Base-by-base conservation (phyloP, 1,140 invertebrate species). In the Apis dorsata region DNA sequence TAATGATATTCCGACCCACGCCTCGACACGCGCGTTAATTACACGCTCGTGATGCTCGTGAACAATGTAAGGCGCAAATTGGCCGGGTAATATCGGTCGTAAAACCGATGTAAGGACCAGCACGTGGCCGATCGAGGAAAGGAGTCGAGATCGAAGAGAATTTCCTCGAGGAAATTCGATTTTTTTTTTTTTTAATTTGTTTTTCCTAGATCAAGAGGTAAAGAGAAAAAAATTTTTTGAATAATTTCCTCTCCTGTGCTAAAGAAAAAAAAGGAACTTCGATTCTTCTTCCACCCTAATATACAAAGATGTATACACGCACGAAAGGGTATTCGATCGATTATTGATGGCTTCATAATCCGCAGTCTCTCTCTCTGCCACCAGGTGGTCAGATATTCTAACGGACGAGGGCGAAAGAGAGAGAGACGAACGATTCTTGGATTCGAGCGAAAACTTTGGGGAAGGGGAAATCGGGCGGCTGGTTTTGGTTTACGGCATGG, bases 341-440 rank as follows among this genome's bases (percentile, higher is more conserved):
- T 92, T 91, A 92, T 91, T 90, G 90, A 91, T 92, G 89, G 82
- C 90, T 92, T 90, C 80, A 92, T 34, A 34, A 34, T 91, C 88
- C 88, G 80, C 84, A 71, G 74, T 79, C 89, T 83, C 88, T 81
- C 88, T 81, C 53, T 69, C 81, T 88, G 84, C 86, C 83, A 90
- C 90, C 91, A 91, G 90, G 91, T 90, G 91, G 90, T 85, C 86
- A 87, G 75, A 87, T 81, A 75, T 83, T 80, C 78, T 34, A 78
- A 75, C 85, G 63, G 74, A 53, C 75, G 75, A 55, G 76, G 34
- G 9, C 34, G n/a, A 24, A n/a, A 74, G 13, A 7, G 12, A n/a
- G 19, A 34, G 34, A 34, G 49, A 34, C 44, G 75, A 82, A 77
- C 55, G 82, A 72, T 68, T 62, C 44, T 24, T 70, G 17, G 49